phyloP scores from a whole-genome alignment of 2,113 vertebrate species.

The Chionodraco myersi region DNA sequence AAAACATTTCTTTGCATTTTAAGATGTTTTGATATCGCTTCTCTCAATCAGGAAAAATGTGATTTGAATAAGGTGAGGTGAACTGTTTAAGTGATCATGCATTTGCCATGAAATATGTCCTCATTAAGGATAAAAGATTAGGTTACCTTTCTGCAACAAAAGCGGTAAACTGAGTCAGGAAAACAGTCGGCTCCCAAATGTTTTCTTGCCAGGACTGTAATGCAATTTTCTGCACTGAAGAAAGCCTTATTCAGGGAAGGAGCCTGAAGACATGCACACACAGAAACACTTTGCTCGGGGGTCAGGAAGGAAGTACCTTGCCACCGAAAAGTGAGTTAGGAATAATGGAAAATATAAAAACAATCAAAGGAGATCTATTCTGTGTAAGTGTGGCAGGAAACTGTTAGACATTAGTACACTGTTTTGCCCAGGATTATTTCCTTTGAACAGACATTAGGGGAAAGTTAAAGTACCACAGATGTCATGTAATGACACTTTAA shows the following conservation, averaged over 20 bases:
- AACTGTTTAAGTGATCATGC: slow-evolving; percentile 82
- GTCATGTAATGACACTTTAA: slow-evolving; percentile 41
- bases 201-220: slow-evolving; percentile 70
- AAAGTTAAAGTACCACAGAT: slow-evolving; percentile 14
- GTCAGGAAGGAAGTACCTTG: slow-evolving; percentile 71
- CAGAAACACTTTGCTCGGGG: slow-evolving; percentile 56
- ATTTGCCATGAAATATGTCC: slow-evolving; percentile 84
- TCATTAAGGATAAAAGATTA: slow-evolving; percentile 78
- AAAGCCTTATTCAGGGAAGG: slow-evolving; percentile 61
- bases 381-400: slow-evolving; percentile 53
- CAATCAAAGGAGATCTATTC: slow-evolving; percentile 56
- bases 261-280: slow-evolving; percentile 69
- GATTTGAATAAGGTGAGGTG: slow-evolving; percentile 79
- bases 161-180: slow-evolving; percentile 69
- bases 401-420: slow-evolving; percentile 27
- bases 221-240: slow-evolving; percentile 78
- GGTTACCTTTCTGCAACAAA: slow-evolving; percentile 72
- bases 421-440: slow-evolving; percentile 4
- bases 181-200: slow-evolving; percentile 55
- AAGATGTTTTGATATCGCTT: slow-evolving; percentile 66
- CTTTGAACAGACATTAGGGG: slow-evolving; percentile 15
- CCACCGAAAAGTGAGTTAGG: slow-evolving; percentile 67
- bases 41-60: slow-evolving; percentile 73
- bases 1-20: slow-evolving; percentile 50
- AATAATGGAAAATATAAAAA: slow-evolving; percentile 65